phyloP scores from a whole-genome alignment of 2,113 vertebrate species.

The Pithys albifrons region DNA sequence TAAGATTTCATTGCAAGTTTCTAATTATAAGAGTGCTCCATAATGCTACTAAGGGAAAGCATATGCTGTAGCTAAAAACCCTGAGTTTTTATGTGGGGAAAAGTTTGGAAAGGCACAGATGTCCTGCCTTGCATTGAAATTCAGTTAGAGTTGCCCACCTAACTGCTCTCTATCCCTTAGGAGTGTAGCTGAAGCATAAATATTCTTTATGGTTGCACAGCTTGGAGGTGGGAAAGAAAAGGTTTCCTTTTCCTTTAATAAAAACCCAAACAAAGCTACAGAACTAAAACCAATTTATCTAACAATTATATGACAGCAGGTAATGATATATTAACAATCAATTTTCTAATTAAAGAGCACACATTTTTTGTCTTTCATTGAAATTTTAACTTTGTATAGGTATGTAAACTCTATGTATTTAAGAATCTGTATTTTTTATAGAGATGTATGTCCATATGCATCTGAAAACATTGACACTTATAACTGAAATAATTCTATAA shows the following conservation, averaged over 20 bases:
- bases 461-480: not conserved
- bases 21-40: constrained; percentile 52
- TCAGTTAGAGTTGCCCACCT: not conserved
- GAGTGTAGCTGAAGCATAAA: not conserved
- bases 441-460: not conserved
- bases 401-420: not conserved
- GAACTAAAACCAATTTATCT: not conserved
- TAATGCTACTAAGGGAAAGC: not conserved
- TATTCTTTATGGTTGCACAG: not conserved
- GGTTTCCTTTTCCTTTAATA: not conserved
- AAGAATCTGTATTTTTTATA: not conserved
- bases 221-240: not conserved
- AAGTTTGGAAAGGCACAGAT: not conserved
- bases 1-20: constrained; percentile 57
- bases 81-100: not conserved
- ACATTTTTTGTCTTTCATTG: not conserved
- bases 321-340: not conserved
- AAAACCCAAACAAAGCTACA: not conserved
- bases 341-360: not conserved
- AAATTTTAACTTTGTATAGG: not conserved
- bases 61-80: not conserved
- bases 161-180: not conserved
- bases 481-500: not conserved
- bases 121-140: constrained; percentile 1
- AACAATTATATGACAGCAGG: not conserved